Evolutionary conservation across 2,113 vertebrate species (phyloP), one percentile per base, ranked within the genome.

Genomic region (Paraplagusia blochii): DNA sequence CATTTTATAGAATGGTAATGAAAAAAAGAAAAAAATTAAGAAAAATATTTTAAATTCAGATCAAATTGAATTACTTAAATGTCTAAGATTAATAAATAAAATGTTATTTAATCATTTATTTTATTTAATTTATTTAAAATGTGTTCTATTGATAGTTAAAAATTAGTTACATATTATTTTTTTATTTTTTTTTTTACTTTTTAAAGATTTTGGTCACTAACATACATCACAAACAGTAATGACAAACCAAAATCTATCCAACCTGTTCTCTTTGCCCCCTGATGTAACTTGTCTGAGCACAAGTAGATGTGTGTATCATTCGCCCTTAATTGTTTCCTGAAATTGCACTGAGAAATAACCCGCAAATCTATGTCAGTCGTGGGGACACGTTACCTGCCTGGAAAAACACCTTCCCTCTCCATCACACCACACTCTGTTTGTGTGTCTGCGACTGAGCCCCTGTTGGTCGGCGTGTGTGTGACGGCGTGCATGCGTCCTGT

Each of bases 401-500:
- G 76, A 77, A 77, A 82, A 70, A 71, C 77, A 83, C 84, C 61
- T 73, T 77, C 61, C 76, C 77, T 77, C 74, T 70, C 70, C 78
- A 64, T 76, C 84, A 79, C 74, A 85, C 76, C 85, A 79, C 74
- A 77, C 69, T 56, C 33, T 74, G 59, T 79, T 49, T 84, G 72
- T 80, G 45, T 83, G 46, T 81, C 50, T 70, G 14, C n/a, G n/a
- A n/a, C n/a, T 52, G 17, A 42, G 58, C 29, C 11, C 12, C 2
- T 17, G 14, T 53, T 40, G 48, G 50, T 47, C 12, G 34, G 53
- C 45, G 47, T 72, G 61, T 66, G 57, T 67, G 38, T 50, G 19
- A 29, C 22, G 64, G 44, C 46, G 52, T 53, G 35, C 53, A 19
- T 77, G 48, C 70, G 42, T n/a, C n/a, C n/a, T n/a, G n/a, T n/a